A percentile compares a stretch with the other conserved stretches of the same genome.
phyloP scores from a whole-genome alignment of 2,888 invertebrate species.

The Drosophila multiciliata region DNA sequence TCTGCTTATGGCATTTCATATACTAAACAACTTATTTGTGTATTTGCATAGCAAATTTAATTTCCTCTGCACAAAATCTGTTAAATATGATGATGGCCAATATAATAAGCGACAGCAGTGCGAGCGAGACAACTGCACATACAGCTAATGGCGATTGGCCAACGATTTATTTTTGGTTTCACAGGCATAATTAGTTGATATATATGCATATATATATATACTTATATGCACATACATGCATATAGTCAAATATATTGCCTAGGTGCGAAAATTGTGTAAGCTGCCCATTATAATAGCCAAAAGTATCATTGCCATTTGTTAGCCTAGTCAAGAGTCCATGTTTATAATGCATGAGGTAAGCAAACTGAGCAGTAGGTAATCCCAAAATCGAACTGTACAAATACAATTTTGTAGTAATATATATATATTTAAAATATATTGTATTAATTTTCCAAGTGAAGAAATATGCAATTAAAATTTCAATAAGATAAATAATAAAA shows the following conservation, averaged over 20 bases:
- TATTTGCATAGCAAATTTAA: constrained; percentile 77
- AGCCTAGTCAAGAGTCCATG: not conserved
- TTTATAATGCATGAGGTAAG: constrained; percentile 26
- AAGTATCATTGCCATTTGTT: constrained; percentile 18
- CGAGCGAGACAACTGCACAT: constrained; percentile 25
- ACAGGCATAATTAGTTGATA: constrained; percentile 47
- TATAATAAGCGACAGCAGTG: constrained; percentile 34
- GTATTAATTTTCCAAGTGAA: not conserved
- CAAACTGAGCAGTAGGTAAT: not conserved
- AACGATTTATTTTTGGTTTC: constrained; percentile 22
- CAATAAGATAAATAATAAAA: too few relatives aligned
- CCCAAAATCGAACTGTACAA: not conserved
- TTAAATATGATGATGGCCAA: constrained; percentile 60
- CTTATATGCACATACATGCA: not conserved
- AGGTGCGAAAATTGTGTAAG: constrained; percentile 2
- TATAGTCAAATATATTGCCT: not conserved
- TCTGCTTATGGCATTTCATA: constrained; percentile 51
- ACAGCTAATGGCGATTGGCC: constrained; percentile 43
- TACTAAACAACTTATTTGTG: constrained; percentile 71
- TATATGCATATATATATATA: not conserved
- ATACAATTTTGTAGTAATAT: not conserved
- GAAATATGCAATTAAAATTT: not conserved
- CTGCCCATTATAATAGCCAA: not conserved
- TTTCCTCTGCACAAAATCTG: constrained; percentile 72
- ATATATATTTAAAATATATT: too few relatives aligned